Percentiles rank a stretch among this genome's conserved stretches.
Evolutionary conservation across 2,797 vertebrate species (phyloP).

Genomic region (Mastacembelus armatus): DNA sequence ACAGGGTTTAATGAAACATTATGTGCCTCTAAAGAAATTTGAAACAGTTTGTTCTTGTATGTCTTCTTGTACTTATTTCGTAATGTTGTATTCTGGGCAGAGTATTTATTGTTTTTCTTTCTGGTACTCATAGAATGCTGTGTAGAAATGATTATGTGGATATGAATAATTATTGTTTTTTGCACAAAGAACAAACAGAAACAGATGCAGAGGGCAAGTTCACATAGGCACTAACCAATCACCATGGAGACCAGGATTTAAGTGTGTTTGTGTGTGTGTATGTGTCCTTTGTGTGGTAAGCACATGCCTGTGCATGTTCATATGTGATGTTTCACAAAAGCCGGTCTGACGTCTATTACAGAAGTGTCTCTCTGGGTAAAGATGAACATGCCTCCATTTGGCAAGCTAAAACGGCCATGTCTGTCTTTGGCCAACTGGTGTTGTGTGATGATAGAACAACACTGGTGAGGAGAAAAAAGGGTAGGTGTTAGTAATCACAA

Average conservation of each 20-base stretch:
- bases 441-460: constrained; percentile 58
- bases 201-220: constrained; percentile 84
- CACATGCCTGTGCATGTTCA: constrained; percentile 39
- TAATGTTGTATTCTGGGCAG: constrained; percentile 36
- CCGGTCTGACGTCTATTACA: constrained; percentile 58
- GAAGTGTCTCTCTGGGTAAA: constrained; percentile 55
- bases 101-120: constrained; percentile 63
- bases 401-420: constrained; percentile 61
- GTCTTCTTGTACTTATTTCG: constrained; percentile 23
- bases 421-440: constrained; percentile 75
- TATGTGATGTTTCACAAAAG: constrained; percentile 67
- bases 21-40: neutral
- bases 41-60: constrained; percentile 40
- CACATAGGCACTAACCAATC: constrained; percentile 82
- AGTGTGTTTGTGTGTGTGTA: constrained; percentile 33
- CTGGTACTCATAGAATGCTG: constrained; percentile 30
- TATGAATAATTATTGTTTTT: constrained; percentile 69
- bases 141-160: constrained; percentile 62
- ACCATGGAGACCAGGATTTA: constrained; percentile 84
- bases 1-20: constrained; percentile 16
- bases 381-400: constrained; percentile 75
- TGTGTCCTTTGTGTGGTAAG: constrained; percentile 26
- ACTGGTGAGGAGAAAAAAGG: constrained; percentile 47
- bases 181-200: constrained; percentile 74
- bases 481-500: constrained; percentile 60